phyloP scores from a whole-genome alignment of 2,888 invertebrate species.

The Epirrita christyi region DNA sequence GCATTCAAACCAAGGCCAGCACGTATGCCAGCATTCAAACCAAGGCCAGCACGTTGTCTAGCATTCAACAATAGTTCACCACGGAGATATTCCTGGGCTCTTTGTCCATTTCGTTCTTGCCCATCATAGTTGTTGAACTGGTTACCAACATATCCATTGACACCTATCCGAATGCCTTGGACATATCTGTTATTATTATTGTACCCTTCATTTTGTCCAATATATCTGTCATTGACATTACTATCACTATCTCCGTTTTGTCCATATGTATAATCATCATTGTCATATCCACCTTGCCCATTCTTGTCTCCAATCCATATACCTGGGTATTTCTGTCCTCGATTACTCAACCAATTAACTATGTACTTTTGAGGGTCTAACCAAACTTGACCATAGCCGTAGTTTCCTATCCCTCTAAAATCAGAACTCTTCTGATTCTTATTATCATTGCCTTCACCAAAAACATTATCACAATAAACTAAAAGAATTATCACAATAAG shows the following conservation, averaged over 20 bases:
- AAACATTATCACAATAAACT: constrained; percentile 4
- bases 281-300: not conserved
- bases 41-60: constrained; percentile 7
- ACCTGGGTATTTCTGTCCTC: constrained; percentile 13
- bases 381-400: not conserved
- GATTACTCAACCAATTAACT: not conserved
- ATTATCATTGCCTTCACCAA: not conserved
- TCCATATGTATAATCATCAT: not conserved
- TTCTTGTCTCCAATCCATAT: constrained; percentile 13
- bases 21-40: constrained; percentile 7
- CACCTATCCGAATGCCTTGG: constrained; percentile 18
- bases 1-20: constrained; percentile 17
- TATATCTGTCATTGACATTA: constrained; percentile 2
- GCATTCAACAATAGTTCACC: constrained; percentile 7
- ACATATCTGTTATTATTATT: constrained; percentile 6
- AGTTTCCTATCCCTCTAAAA: not conserved
- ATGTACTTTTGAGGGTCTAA: constrained; percentile 1
- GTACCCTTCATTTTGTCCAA: not conserved
- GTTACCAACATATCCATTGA: constrained; percentile 7
- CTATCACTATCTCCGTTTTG: constrained; percentile 1
- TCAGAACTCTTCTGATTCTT: constrained; percentile 1
- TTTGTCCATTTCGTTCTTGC: constrained; percentile 2
- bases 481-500: constrained; percentile 5
- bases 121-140: not conserved
- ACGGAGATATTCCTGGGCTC: constrained; percentile 8